These are phyloP conservation scores for Piezodorus guildinii DNA, from an alignment of 1,140 invertebrate genomes.

Conservation along the genomic window DNA sequence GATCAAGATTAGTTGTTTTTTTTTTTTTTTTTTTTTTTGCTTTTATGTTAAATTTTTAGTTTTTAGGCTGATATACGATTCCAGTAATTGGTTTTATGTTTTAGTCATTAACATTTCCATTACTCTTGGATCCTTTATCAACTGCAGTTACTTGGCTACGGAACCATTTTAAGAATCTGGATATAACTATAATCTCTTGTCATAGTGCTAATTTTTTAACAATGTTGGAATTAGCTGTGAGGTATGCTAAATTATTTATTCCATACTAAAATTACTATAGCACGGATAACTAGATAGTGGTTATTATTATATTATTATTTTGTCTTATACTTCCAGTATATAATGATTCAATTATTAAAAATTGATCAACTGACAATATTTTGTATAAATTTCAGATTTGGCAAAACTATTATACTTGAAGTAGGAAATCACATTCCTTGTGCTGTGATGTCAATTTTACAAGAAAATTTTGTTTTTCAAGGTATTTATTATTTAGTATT, in stretches of 20 bases:
- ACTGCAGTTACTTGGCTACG: conserved; percentile 74
- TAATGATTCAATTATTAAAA: too few relatives aligned
- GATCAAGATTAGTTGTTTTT: too few relatives aligned
- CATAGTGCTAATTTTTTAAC: conserved; percentile 69
- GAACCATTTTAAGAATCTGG: conserved; percentile 48
- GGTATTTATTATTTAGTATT: conserved; percentile 36
- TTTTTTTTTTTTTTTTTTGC: too few relatives aligned
- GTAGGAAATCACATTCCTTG: conserved; percentile 59
- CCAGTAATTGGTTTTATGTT: conserved; percentile 18
- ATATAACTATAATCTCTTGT: conserved; percentile 64
- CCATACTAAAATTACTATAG: too few relatives aligned
- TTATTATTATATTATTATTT: too few relatives aligned
- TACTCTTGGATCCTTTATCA: conserved; percentile 82
- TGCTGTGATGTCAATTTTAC: conserved; percentile 52
- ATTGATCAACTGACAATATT: conserved; percentile 1
- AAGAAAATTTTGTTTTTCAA: conserved; percentile 53
- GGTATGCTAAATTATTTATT: conserved; percentile 31
- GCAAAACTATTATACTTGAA: conserved; percentile 80
- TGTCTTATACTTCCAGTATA: too few relatives aligned
- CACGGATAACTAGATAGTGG: too few relatives aligned
- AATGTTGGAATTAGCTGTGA: conserved; percentile 71
- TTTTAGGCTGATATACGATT: too few relatives aligned
- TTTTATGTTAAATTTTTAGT: too few relatives aligned
- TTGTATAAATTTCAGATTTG: conserved; percentile 53
- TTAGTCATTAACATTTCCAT: conserved; percentile 47